Conservation (phyloP, 2,797 vertebrate species). For the Sphaeramia orbicularis region DNA sequence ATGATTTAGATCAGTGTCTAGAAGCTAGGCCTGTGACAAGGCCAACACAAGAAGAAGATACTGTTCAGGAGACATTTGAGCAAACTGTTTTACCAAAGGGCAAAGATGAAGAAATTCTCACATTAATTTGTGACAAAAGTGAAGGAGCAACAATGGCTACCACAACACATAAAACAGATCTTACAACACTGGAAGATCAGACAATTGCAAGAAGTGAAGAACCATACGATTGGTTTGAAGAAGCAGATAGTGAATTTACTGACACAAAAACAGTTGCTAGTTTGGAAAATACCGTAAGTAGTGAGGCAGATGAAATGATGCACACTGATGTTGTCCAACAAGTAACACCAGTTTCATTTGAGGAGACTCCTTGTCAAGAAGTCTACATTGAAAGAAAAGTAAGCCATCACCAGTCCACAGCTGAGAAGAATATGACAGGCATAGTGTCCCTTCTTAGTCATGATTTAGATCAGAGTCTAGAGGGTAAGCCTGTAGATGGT, state of each 20-base stretch:
- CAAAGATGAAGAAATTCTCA: background rate
- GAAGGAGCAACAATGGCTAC: no score
- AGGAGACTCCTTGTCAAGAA: constrained; percentile 15
- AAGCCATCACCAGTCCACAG: background rate
- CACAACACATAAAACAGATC: background rate
- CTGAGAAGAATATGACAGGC: constrained; percentile 16
- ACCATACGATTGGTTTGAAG: background rate
- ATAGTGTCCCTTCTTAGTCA: constrained; percentile 28
- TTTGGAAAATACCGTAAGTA: background rate
- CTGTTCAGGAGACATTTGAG: constrained; percentile 8
- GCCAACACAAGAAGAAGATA: background rate
- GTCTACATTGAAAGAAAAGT: constrained; percentile 14
- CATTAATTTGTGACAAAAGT: background rate
- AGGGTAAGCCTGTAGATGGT: background rate
- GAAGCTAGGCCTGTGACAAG: background rate
- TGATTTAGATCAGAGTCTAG: constrained; percentile 40
- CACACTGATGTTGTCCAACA: no score
- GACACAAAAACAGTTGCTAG: background rate
- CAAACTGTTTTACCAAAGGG: constrained; percentile 8
- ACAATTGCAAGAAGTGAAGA: no score
- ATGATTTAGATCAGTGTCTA: constrained; percentile 51
- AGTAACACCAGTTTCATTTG: no score
- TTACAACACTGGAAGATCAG: background rate
- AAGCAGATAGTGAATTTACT: background rate
- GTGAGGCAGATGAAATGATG: no score